Base-by-base conservation (phyloP, 2,888 invertebrate genomes). In the Drosophila buzzatii region DNA sequence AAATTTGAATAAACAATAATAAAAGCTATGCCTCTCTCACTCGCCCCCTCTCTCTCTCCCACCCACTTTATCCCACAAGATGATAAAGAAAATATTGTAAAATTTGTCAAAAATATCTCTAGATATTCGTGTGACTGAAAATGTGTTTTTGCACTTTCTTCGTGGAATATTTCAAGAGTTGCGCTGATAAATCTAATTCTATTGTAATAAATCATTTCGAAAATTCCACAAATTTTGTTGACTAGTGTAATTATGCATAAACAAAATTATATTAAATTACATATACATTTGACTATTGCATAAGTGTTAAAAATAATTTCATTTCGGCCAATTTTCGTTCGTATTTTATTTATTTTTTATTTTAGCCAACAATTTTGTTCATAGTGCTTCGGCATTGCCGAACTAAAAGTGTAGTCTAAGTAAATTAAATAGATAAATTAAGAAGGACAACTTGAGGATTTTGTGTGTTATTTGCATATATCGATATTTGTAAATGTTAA, bases 301-400 rank as follows among this genome's bases (percentile, higher is more conserved):
- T 63, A 58, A 51, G 53, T 20, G 41, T 37, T 31, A 2, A 51
- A 51, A 51, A 33, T 58, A 27, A 45, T 55, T 70, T 39, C 3
- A 6, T 7, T 31, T 16, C 9, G 0, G 4, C 5, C 51, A 59
- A 39, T 56, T 42, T 52, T 39, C 55, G n/a, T 37, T 16, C 3
- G 27, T 27, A 35, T 18, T 3, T 1, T 37, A 8, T 8, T n/a
- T 9, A 23, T 35, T 14, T 47, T 67, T 60, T 73, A 27, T 47
- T 3, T 0, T 53, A 42, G 12, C 33, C 23, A 14, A n/a, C 16
- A 37, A 42, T 35, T 35, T 68, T 37, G 42, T 62, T 66, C 64
- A 4, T 8, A 39, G 66, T 66, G 59, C 55, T 81, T 84, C 82
- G 82, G 79, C 82, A 47, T 68, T 84, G 81, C 79, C 81, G 85